Percentiles rank a stretch among this genome's conserved stretches.
These are phyloP conservation scores for Harpagifer antarcticus DNA, from an alignment of 2,797 vertebrate species.

Conservation along the genomic window DNA sequence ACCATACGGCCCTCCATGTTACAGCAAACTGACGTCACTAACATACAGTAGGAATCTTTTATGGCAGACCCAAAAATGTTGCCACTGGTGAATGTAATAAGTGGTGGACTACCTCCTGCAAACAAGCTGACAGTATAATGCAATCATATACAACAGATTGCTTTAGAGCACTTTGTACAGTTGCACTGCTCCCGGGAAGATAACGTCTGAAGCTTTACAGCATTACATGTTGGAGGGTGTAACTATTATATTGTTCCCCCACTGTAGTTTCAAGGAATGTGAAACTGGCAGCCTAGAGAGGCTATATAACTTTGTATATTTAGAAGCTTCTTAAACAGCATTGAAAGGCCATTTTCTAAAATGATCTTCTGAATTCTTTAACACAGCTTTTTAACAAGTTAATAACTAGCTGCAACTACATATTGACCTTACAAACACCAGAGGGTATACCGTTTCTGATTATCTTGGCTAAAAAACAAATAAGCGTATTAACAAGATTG, in stretches of 20 bases:
- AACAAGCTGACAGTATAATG: not conserved
- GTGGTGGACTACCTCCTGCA: not conserved
- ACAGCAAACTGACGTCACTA: constrained; percentile 91
- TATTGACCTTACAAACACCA: not conserved
- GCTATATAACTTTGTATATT: not conserved
- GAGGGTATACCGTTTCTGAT: not conserved
- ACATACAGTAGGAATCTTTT: constrained; percentile 86
- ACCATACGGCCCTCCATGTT: constrained; percentile 84
- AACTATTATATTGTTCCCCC: constrained; percentile 12
- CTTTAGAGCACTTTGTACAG: not conserved
- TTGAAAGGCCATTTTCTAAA: not conserved
- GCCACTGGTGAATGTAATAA: not conserved
- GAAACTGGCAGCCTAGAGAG: not conserved
- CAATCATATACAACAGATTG: not conserved
- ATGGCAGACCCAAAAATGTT: constrained; percentile 89
- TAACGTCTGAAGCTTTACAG: not conserved
- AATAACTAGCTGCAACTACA: not conserved
- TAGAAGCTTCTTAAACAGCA: not conserved
- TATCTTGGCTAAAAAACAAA: not conserved
- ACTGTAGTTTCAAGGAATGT: not conserved
- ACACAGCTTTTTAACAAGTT: not conserved
- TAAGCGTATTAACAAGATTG: not conserved
- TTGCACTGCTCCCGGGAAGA: not conserved
- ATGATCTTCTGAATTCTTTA: not conserved
- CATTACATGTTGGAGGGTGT: not conserved